Base-by-base conservation (phyloP, 2,797 vertebrate genomes). In the Enteromius treurensis region DNA sequence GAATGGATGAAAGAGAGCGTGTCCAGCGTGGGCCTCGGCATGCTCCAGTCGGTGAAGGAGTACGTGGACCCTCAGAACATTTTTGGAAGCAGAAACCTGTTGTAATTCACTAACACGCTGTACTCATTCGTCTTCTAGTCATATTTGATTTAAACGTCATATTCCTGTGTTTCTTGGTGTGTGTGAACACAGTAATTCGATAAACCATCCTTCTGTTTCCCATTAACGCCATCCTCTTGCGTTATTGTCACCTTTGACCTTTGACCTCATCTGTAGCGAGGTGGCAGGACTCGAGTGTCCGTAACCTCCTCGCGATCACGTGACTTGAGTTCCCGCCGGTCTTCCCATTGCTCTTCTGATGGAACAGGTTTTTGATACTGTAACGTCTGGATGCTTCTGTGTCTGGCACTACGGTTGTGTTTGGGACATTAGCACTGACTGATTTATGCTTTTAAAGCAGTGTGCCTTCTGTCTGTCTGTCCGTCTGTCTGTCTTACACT, bases 71-170 rank as follows among this genome's bases (percentile, higher is more conserved):
- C 98, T 84, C 92, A 95, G 80, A 99, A 99, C 93, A 97, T 99
- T 93, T 99, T 99, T 88, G 98, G 98, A 93, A 99, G 96, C 95
- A 93, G 96, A 92, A 99, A 99, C 90, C 97, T 99, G 94, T 96
- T 99, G 95, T 99, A 96, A 93, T 70, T 81, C 70, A 73, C 1
- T 75, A 67, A 37, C 82, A 81, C 88, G 40, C 79, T 84, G 79
- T 79, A 49, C 42, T 84, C 26, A 58, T 40, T n/a, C 29, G 26
- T 79, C 87, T 79, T 81, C n/a, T 40, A 74, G 85, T 88, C 86
- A 89, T 67, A 84, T 90, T 89, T 89, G 83, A 92, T 74, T 82
- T 32, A 77, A 80, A 47, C 55, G 1, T 23, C 53, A 81, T 81
- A 70, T 15, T 51, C n/a, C 23, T 47, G 68, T 47, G 4, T 21